phyloP scores from a whole-genome alignment of 2,888 invertebrate species.

The Lysandra bellargus region DNA sequence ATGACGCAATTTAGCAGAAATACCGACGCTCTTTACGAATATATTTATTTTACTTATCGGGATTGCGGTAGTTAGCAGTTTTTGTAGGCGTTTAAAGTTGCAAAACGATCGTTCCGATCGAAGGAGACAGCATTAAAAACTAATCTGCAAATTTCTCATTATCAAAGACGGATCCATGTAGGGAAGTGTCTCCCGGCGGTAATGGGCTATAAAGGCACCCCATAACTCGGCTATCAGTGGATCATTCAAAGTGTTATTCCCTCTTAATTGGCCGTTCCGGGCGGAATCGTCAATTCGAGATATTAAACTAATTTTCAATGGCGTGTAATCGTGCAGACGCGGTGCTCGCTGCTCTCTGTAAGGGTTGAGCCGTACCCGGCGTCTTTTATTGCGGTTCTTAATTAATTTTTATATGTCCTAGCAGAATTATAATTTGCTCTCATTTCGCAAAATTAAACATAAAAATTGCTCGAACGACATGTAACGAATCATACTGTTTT shows the following conservation, averaged over 20 bases:
- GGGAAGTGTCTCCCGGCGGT: constrained; percentile 47
- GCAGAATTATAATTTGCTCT: background rate
- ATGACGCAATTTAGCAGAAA: constrained; percentile 20
- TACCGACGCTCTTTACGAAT: background rate
- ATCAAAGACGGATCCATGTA: constrained; percentile 34
- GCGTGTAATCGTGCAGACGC: constrained; percentile 72
- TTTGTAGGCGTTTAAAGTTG: background rate
- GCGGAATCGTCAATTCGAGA: constrained; percentile 78
- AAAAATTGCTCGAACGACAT: background rate
- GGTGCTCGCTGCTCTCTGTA: constrained; percentile 48
- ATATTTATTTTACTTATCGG: background rate
- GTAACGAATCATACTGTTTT: background rate
- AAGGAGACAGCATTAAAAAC: constrained; percentile 1
- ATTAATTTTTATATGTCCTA: constrained; percentile 20
- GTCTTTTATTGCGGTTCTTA: constrained; percentile 21
- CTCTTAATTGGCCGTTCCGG: constrained; percentile 77
- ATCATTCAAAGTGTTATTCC: constrained; percentile 75
- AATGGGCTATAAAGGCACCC: constrained; percentile 78
- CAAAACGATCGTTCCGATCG: background rate
- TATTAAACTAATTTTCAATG: constrained; percentile 81
- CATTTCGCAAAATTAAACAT: background rate
- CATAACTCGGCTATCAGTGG: constrained; percentile 76
- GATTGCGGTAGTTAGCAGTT: background rate
- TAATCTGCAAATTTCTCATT: constrained; percentile 24
- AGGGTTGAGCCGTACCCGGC: constrained; percentile 48